Percentiles rank a stretch among this genome's conserved stretches.
Conservation (phyloP, 1,140 invertebrate species). For the Diploscapter pachys region DNA sequence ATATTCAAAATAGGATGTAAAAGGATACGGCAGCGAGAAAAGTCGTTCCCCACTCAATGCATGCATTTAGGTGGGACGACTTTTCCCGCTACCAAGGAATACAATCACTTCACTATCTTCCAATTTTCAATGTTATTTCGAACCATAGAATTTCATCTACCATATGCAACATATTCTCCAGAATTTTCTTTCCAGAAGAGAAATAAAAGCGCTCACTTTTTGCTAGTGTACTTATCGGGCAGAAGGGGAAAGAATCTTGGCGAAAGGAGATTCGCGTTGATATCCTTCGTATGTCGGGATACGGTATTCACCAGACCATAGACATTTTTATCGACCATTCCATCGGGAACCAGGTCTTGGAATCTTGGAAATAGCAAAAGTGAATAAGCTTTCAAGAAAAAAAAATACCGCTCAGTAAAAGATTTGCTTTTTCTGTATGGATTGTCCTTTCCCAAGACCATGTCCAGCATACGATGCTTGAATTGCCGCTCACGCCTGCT, state of each 20-base stretch:
- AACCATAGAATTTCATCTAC: too few relatives aligned
- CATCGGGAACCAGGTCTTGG: slow-evolving; percentile 17
- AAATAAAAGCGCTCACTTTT: slow-evolving; percentile 6
- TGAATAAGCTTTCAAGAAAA: not conserved
- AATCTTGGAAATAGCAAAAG: not conserved
- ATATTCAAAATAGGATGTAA: too few relatives aligned
- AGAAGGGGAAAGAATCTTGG: slow-evolving; percentile 27
- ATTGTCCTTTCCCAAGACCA: slow-evolving; percentile 35
- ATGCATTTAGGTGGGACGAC: too few relatives aligned
- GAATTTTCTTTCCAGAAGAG: not conserved
- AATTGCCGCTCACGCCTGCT: slow-evolving; percentile 18
- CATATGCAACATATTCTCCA: not conserved
- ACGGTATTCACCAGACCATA: slow-evolving; percentile 27
- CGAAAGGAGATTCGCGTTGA: slow-evolving; percentile 27
- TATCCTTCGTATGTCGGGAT: slow-evolving; percentile 19
- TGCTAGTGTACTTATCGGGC: slow-evolving; percentile 26
- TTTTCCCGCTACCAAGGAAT: too few relatives aligned
- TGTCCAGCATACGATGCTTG: slow-evolving; percentile 35
- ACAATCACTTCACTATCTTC: too few relatives aligned
- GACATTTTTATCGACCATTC: slow-evolving; percentile 23
- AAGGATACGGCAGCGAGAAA: too few relatives aligned
- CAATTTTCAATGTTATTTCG: too few relatives aligned
- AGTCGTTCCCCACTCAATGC: too few relatives aligned
- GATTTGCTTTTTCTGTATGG: slow-evolving; percentile 23
- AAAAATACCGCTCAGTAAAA: slow-evolving; percentile 13